Evolutionary conservation across 53 echinoderm and acorn worm species (phyloP), one percentile per base, ranked within the genome.

Genomic region (Echinarachnius parma): DNA sequence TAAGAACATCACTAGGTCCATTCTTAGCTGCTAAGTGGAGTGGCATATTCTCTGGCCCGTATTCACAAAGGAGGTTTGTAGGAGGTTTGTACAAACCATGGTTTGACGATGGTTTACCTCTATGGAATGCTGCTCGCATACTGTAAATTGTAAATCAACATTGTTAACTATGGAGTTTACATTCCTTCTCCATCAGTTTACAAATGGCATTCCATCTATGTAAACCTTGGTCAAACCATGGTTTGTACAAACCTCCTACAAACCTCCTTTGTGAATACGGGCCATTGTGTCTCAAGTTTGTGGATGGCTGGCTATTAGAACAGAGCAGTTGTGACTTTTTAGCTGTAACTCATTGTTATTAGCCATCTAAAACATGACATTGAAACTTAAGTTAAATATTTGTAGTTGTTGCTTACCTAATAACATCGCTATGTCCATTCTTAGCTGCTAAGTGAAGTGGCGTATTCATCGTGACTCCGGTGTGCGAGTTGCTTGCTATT

Each of bases 11-110:
- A 64, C 82, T 83, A 48, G 91, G 96, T 7, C 96, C 96, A 77
- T 96, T 96, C 83, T 96, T 96, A 20, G 96, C 96, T 33, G 96
- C 96, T 32, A 91, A 75, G 66, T 96, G 96, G 1, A 96, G 75
- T 7, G 96, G 96, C 1, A 91, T 91, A 57, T 96, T 91, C 70
- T n/a, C n/a, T n/a, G n/a, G n/a, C n/a, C n/a, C n/a, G n/a, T n/a
- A n/a, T n/a, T n/a, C n/a, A n/a, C n/a, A n/a, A n/a, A n/a, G n/a
- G n/a, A n/a, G n/a, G n/a, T n/a, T n/a, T n/a, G n/a, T n/a, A n/a
- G n/a, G n/a, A n/a, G n/a, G n/a, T n/a, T n/a, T n/a, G n/a, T n/a
- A n/a, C n/a, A n/a, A n/a, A n/a, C n/a, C n/a, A n/a, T n/a, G n/a
- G n/a, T n/a, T n/a, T n/a, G n/a, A n/a, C n/a, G n/a, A n/a, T n/a